These are phyloP conservation scores for Ceratosolen fusciceps DNA, from an alignment of 1,140 invertebrate species.

Conservation along the genomic window DNA sequence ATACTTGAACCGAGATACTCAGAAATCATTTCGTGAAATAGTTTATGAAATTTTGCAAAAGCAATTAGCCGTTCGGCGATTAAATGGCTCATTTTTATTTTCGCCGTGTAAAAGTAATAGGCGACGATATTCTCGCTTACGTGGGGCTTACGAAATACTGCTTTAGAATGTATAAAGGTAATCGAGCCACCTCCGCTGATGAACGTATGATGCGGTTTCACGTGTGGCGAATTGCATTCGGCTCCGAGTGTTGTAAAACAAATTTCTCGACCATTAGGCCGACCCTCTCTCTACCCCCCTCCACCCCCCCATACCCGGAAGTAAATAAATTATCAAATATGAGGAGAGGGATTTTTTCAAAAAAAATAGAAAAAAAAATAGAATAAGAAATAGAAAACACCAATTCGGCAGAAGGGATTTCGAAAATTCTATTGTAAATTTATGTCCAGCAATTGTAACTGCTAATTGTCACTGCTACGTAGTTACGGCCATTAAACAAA, in stretches of 20 bases:
- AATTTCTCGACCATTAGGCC: constrained; percentile 9
- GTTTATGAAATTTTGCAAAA: constrained; percentile 1
- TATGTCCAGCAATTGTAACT: neutral
- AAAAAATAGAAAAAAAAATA: too few species aligned
- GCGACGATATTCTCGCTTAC: constrained; percentile 43
- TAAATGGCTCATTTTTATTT: constrained; percentile 51
- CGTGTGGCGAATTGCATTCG: constrained; percentile 61
- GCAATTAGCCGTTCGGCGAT: neutral
- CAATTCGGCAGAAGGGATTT: neutral
- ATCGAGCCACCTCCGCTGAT: constrained; percentile 61
- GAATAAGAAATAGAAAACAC: neutral
- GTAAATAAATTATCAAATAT: constrained; percentile 37
- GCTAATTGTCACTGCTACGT: too few species aligned
- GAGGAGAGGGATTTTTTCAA: neutral
- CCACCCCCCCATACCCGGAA: too few species aligned
- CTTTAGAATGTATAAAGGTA: constrained; percentile 64
- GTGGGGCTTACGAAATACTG: constrained; percentile 60
- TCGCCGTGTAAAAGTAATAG: constrained; percentile 37
- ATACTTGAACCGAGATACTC: neutral
- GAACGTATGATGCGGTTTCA: constrained; percentile 54
- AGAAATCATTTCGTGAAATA: neutral
- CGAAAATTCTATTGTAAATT: neutral
- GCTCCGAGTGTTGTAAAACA: constrained; percentile 52
- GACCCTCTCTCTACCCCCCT: too few species aligned
- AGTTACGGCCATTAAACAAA: too few species aligned